Evolutionary conservation across 2,113 vertebrate species (phyloP), one percentile per base, ranked within the genome.

Genomic region (Paralichthys olivaceus): DNA sequence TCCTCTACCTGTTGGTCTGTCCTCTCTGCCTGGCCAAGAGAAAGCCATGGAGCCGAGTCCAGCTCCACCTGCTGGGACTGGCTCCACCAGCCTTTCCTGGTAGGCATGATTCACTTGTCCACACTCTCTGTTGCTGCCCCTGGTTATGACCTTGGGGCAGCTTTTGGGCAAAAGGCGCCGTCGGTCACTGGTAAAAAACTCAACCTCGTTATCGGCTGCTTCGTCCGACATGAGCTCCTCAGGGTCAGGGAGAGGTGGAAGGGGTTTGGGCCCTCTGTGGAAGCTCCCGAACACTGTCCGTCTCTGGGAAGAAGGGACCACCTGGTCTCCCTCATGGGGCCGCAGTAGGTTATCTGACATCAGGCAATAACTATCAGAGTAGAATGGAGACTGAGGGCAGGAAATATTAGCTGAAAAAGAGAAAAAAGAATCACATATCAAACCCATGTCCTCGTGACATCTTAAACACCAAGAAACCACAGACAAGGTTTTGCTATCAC

Each of bases 101-200:
- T 97, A 99, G 0, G 97, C 97, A 0, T 96, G 94, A 83, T 99
- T 99, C 68, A 97, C 94, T 54, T 96, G 96, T 37, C 97, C 97
- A 0, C 87, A 95, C 49, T 95, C 96, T 22, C 95, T 92, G 87
- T 94, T 96, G 86, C 94, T 96, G 26, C 94, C 91, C 40, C 95
- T 89, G 69, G 93, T 90, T 0, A 95, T 91, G 51, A 80, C 66
- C 26, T 92, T 90, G 3, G 88, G 77, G 70, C 86, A 87, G 73
- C 93, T 93, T 72, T 93, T 95, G 62, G 97, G 80, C 58, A 99
- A 91, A 45, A 96, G 93, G 9, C 86, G 88, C 9, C 63, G 85
- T 56, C 94, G 95, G 5, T 96, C 98, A 77, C 95, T 96, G 19
- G 96, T 97, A 34, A 99, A 93, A 82, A 96, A 98, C 72, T 99